These are phyloP conservation scores for Platalea minor DNA, from an alignment of 2,797 vertebrate genomes.

Conservation along the genomic window DNA sequence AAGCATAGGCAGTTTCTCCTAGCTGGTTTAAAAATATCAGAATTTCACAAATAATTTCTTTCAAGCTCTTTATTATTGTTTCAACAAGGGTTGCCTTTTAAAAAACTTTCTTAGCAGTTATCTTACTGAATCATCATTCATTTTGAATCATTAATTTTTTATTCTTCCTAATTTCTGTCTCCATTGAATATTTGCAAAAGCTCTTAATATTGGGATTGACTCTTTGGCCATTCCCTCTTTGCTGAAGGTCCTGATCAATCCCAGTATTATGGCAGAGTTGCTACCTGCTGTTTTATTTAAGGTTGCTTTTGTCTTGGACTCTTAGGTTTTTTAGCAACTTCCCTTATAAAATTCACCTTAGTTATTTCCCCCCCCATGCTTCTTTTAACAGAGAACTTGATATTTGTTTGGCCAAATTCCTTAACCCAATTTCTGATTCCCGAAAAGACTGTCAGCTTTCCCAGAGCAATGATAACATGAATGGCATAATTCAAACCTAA, in stretches of 20 bases:
- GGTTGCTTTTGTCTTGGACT: neutral
- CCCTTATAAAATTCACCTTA: neutral
- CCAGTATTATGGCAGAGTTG: neutral
- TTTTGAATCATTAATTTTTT: neutral
- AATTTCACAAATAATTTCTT: neutral
- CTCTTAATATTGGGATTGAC: neutral
- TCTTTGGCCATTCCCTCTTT: neutral
- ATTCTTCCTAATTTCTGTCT: neutral
- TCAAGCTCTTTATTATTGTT: neutral
- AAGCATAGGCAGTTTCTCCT: neutral
- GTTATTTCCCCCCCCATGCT: rapidly evolving
- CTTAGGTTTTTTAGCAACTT: neutral
- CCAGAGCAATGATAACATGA: neutral
- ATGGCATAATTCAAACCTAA: neutral
- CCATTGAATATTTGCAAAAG: neutral
- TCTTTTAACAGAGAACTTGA: neutral
- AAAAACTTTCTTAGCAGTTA: neutral
- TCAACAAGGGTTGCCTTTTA: neutral
- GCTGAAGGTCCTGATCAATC: neutral
- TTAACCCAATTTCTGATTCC: neutral
- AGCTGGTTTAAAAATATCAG: neutral
- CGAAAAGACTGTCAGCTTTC: neutral
- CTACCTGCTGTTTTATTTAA: neutral
- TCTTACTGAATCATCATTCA: neutral
- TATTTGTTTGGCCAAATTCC: neutral